Evolutionary conservation across 2,888 invertebrate species (phyloP), one percentile per base, ranked within the genome.

Genomic region (Timema cristinae): DNA sequence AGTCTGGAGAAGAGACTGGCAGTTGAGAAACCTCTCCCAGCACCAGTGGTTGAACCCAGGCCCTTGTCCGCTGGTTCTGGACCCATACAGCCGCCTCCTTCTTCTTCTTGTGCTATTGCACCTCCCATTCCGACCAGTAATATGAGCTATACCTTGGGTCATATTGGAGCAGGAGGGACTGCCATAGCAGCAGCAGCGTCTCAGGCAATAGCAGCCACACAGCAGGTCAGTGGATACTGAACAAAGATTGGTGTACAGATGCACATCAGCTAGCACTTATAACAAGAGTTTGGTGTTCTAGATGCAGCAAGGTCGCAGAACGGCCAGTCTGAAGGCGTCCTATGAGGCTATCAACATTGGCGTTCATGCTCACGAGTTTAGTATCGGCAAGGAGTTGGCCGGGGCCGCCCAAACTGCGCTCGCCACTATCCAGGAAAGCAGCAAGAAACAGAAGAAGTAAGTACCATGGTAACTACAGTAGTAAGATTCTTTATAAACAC

Each of bases 191-290:
- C 93, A 0, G 97, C 97, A 0, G 97, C 97, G 0, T 95, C 95
- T 47, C 96, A 97, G 81, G 97, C 97, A 0, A 97, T 98, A 74
- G 96, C 94, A 7, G 96, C 96, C 0, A 97, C 98, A 5, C 97
- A 97, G 79, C 93, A 93, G 86, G 90, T 90, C 16, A 59, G 59
- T 59, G 59, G 8, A 8, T 32, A 32, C 32, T 54, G 54, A 13
- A 54, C 13, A 54, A 54, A n/a, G 54, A 7, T n/a, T 13, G 6
- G 54, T 54, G 6, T 13, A n/a, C 54, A 54, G 54, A 54, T 54
- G 54, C 13, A 13, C 13, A 8, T 15, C 13, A 13, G 15, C 54
- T n/a, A 54, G 13, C 54, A 54, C 54, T 54, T 13, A n/a, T 54
- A 8, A 54, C 15, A 15, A 4, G 13, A 54, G 13, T 54, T 6